These are phyloP conservation scores for Apotomis betuletana DNA, from an alignment of 2,888 invertebrate species.

Conservation along the genomic window DNA sequence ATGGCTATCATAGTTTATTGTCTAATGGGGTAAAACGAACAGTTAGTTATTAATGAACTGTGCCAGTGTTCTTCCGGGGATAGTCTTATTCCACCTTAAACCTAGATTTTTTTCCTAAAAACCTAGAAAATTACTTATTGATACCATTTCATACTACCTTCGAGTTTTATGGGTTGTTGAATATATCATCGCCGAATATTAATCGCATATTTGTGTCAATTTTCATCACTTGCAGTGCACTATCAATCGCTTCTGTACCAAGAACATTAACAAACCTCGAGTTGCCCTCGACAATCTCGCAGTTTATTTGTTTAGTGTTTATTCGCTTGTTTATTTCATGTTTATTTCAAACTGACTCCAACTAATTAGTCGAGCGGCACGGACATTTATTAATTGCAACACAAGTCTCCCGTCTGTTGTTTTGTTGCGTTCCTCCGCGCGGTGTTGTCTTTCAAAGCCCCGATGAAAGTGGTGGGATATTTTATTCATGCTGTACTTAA, in stretches of 20 bases:
- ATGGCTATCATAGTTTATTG: too few relatives aligned
- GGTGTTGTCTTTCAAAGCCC: constrained; percentile 69
- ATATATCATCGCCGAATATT: constrained; percentile 21
- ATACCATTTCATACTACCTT: too few relatives aligned
- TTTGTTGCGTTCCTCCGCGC: constrained; percentile 59
- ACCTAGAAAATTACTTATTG: too few relatives aligned
- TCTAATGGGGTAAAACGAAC: too few relatives aligned
- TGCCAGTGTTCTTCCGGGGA: too few relatives aligned
- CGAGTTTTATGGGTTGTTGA: not conserved
- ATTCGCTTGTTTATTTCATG: constrained; percentile 44
- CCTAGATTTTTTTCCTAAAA: too few relatives aligned
- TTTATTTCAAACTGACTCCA: constrained; percentile 68
- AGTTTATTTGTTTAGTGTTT: constrained; percentile 36
- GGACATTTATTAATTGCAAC: constrained; percentile 81
- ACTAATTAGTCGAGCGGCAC: constrained; percentile 77
- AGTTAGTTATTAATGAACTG: too few relatives aligned
- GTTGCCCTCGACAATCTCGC: constrained; percentile 29
- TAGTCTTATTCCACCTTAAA: too few relatives aligned
- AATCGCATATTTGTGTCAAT: constrained; percentile 15
- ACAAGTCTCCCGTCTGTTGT: constrained; percentile 67
- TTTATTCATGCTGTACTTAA: constrained; percentile 37
- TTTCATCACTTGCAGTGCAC: constrained; percentile 20
- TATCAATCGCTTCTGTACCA: constrained; percentile 27
- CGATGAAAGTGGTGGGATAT: constrained; percentile 44
- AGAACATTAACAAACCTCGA: constrained; percentile 38